phyloP scores from a whole-genome alignment of 2,797 vertebrate species.

The Vireo griseus region DNA sequence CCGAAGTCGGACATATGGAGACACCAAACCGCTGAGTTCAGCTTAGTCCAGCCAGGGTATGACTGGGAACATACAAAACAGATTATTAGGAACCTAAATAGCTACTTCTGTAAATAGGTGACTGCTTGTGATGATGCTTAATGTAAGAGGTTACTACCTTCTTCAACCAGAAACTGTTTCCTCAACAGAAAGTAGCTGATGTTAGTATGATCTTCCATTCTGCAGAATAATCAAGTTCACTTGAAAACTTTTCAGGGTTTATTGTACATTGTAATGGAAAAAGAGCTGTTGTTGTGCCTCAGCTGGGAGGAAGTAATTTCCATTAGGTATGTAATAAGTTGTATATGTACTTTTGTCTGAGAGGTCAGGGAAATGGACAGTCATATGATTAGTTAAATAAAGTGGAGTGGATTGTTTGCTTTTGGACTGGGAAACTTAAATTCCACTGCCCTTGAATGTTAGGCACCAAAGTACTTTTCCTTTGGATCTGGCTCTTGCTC shows the following conservation, averaged over 20 bases:
- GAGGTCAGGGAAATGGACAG: background rate
- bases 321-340: background rate
- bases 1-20: background rate
- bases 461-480: background rate
- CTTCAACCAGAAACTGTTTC: background rate
- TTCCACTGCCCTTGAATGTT: background rate
- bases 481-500: background rate
- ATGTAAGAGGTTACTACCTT: background rate
- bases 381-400: background rate
- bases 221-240: background rate
- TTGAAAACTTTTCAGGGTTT: background rate
- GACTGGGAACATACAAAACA: background rate
- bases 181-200: background rate
- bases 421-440: background rate
- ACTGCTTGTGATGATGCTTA: background rate
- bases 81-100: background rate
- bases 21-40: background rate
- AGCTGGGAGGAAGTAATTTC: background rate
- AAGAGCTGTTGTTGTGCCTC: background rate
- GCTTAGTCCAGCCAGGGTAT: background rate
- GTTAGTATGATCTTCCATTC: background rate
- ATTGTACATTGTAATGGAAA: background rate
- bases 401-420: background rate
- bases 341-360: background rate
- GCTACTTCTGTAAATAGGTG: background rate